Percentiles rank a stretch among this genome's conserved stretches.
These are phyloP conservation scores for Epirrhoe alternata DNA, from an alignment of 2,888 invertebrate genomes.

Conservation along the genomic window DNA sequence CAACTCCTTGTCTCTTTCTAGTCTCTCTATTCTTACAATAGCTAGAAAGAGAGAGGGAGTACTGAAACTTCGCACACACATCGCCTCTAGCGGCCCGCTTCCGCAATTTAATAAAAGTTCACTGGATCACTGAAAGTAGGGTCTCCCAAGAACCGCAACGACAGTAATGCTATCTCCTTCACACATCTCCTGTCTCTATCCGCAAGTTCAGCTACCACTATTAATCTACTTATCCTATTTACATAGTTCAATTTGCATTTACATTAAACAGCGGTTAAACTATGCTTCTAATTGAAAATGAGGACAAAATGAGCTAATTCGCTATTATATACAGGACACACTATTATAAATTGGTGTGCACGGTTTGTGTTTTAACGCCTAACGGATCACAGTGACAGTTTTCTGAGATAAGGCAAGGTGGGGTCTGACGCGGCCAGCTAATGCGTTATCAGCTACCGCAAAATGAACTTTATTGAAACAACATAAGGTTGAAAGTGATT, in stretches of 20 bases:
- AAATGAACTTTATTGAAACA: slow-evolving; percentile 11
- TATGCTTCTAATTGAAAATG: slow-evolving; percentile 28
- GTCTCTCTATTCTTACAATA: neutral
- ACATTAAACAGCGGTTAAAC: slow-evolving; percentile 33
- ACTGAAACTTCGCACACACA: neutral
- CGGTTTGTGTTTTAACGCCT: slow-evolving; percentile 59
- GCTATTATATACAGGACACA: slow-evolving; percentile 49
- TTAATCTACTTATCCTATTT: slow-evolving; percentile 41
- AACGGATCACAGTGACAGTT: slow-evolving; percentile 82
- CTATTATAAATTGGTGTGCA: slow-evolving; percentile 44
- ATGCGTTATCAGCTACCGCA: slow-evolving; percentile 30
- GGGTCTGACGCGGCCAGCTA: slow-evolving; percentile 59
- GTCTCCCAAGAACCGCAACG: slow-evolving; percentile 12
- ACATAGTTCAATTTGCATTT: slow-evolving; percentile 34
- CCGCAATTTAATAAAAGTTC: neutral
- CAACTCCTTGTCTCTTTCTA: neutral
- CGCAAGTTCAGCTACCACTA: slow-evolving; percentile 26
- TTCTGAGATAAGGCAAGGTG: slow-evolving; percentile 82
- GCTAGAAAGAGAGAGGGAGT: neutral
- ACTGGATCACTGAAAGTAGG: neutral
- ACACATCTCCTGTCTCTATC: slow-evolving; percentile 27
- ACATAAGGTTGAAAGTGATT: slow-evolving; percentile 8
- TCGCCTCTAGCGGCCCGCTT: neutral
- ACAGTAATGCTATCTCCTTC: slow-evolving; percentile 19
- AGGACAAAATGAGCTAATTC: slow-evolving; percentile 40